These are phyloP conservation scores for Brachionus rotundiformis DNA, from an alignment of 1,140 invertebrate species.

Conservation along the genomic window DNA sequence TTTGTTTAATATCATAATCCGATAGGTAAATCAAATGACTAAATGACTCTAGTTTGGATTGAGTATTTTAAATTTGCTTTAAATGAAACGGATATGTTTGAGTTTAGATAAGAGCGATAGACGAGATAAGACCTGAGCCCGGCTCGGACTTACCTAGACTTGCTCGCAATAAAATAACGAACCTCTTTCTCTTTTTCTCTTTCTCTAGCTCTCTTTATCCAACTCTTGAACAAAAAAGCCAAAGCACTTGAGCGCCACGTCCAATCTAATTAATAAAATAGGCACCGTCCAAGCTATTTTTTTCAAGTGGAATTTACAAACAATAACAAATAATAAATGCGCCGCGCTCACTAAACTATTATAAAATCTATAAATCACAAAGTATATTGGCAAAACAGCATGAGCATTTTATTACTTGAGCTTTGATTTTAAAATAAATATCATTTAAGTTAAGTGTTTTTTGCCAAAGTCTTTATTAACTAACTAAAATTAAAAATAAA, in stretches of 20 bases:
- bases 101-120: neutral
- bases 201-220: neutral
- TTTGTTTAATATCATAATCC: constrained; percentile 41
- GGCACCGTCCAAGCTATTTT: constrained; percentile 27
- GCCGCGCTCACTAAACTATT: constrained; percentile 9
- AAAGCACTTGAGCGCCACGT: neutral
- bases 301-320: constrained; percentile 49
- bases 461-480: constrained; percentile 1
- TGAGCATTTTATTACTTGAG: constrained; percentile 46
- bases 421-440: constrained; percentile 45
- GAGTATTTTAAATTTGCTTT: constrained; percentile 30
- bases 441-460: constrained; percentile 42
- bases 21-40: constrained; percentile 30
- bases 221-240: neutral
- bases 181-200: neutral
- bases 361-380: constrained; percentile 48
- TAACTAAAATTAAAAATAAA: too few species aligned
- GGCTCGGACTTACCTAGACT: constrained; percentile 16
- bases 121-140: neutral
- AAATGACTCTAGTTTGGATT: neutral
- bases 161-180: constrained; percentile 15
- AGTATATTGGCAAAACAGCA: constrained; percentile 38
- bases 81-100: constrained; percentile 34
- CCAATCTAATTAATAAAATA: constrained; percentile 43
- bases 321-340: constrained; percentile 33